Evolutionary conservation across 2,113 vertebrate species (phyloP), one percentile per base, ranked within the genome.

Genomic region (Xiphophorus hellerii): DNA sequence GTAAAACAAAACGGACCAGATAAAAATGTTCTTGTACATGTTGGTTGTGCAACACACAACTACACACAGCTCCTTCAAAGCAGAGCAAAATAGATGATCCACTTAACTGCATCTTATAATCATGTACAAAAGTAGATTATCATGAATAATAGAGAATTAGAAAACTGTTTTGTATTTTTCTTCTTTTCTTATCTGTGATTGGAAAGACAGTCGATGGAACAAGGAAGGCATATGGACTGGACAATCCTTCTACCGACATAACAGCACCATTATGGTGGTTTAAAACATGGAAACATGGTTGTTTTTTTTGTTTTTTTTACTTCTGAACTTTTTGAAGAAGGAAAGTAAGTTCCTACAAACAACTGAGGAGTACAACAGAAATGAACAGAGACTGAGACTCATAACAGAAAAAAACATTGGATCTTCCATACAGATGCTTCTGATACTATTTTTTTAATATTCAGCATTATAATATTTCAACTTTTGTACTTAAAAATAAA

Each of bases 211-310:
- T 6, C 4, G 42, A 73, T 66, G 78, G 81, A 71, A 74, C 13
- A 13, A 77, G 66, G 64, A 68, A 71, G 78, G 81, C 73, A 37
- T 71, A 74, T 61, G 71, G 81, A 84, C 75, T 44, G 77, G 74
- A 86, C 77, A 82, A 89, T 84, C 85, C 74, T 88, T 88, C 76
- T 80, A 82, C 73, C 85, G 87, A 94, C 83, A 90, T 83, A 88
- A 87, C 88, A 89, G 87, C 69, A 83, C 76, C 25, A 17, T 74
- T 81, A 81, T 81, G 81, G 54, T 72, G 76, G 83, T 67, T 66
- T 76, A 82, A 86, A 82, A 87, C 82, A 87, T 72, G 79, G 80
- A 80, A 87, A 83, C 85, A 84, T 90, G 84, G 88, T 48, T 82
- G 77, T 66, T 80, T 69, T 78, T 84, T 66, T 33, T 33, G 5